Evolutionary conservation across 1,140 invertebrate species (phyloP), one percentile per base, ranked within the genome.

Genomic region (Drosophila melanogaster): DNA sequence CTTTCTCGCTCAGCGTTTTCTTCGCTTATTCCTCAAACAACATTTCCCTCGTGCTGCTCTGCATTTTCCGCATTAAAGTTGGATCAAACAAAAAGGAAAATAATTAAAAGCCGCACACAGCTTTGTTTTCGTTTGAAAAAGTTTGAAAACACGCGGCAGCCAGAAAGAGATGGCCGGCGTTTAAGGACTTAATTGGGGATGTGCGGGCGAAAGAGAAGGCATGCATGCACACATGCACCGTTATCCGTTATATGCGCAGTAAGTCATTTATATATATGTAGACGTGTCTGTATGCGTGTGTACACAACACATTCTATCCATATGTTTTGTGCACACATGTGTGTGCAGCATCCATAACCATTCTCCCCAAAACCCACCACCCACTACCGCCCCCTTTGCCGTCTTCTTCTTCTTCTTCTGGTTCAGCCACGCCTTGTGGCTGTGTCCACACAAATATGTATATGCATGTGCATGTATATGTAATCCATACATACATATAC

Each of bases 81-180:
- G 15, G 41, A 49, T 15, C 30, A 69, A 79, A 66, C 51, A 75
- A 60, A 78, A 71, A 33, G 26, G 62, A 69, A 22, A 81, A 72
- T 84, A 84, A 83, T 84, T 79, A 77, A 84, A 84, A 84, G 44
- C 71, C 79, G 53, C 65, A 15, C 79, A 50, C 47, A 72, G 72
- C 71, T 74, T 74, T 51, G 49, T 51, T 51, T 50, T 70, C 49
- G 59, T 43, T 54, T 55, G 41, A 69, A 56, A 69, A 69, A 55
- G 64, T 38, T 70, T 70, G 50, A 69, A 55, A 70, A 69, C 62
- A 56, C 4, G 24, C 43, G 30, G 66, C 43, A 69, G 50, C 53
- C 62, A 37, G 35, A 69, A 47, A 54, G 62, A 69, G 65, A 61
- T 57, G 10, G 50, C 38, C 12, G 19, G 55, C 22, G 17, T n/a